Evolutionary conservation across 92 coral and sea anemone genomes (phyloP), one percentile per base, ranked within the genome.

Genomic region (Umimayanthus chanpuru): DNA sequence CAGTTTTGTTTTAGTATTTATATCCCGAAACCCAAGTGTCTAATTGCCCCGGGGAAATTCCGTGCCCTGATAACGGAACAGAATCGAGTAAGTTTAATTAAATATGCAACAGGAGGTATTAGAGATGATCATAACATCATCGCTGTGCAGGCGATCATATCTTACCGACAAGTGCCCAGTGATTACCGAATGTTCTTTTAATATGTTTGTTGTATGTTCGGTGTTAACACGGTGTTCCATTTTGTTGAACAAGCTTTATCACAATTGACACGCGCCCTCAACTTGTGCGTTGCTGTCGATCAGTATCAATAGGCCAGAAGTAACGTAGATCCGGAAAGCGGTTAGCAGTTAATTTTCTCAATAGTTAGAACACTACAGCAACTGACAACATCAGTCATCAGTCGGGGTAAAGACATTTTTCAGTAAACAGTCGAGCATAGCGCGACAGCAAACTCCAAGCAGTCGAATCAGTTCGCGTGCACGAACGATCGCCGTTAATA

Each of bases 11-110:
- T 11, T 75, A 32, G 28, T 38, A 75, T 40, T 40, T 32, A 32
- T 32, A 15, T 75, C 21, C 28, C 29, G 5, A 8, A 15, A 38
- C 23, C 79, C 21, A 32, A 32, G 50, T 43, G 47, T 76, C 43
- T 76, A 23, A 40, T 76, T 47, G 58, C 80, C 15, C 15, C 56
- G 49, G 58, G 80, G 18, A 76, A 76, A 41, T 41, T 76, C 80
- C n/a, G 80, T 76, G 80, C 25, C 80, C 29, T 76, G 80, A 76
- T 76, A 76, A 40, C 80, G 36, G 76, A 76, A 76, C 47, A 76
- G 47, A 44, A 47, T 41, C 49, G 20, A 55, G 4, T 3, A 18
- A 61, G 76, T 28, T 70, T 75, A 75, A 75, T 75, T 75, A 40
- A 32, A 4, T 75, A 4, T 76, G 55, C 80, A 58, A 76, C 41